Conservation (phyloP, 2,888 invertebrate genomes). For the Lottia scabra region DNA sequence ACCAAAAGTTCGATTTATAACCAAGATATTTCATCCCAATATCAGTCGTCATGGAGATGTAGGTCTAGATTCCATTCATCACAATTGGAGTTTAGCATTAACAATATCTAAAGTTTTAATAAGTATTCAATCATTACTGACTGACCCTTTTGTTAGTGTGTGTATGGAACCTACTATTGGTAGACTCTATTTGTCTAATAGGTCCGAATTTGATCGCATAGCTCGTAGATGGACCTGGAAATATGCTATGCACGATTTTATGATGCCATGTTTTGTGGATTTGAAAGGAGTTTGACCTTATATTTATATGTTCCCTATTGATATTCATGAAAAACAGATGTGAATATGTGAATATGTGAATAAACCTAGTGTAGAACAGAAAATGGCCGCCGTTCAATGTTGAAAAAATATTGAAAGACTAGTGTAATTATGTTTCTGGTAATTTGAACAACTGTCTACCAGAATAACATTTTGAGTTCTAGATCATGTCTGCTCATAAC, state of each 20-base stretch:
- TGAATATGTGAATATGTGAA: too few species aligned
- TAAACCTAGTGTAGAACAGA: too few species aligned
- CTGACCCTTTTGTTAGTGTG: slow-evolving; percentile 87
- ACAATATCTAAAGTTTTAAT: slow-evolving; percentile 81
- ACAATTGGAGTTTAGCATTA: slow-evolving; percentile 95
- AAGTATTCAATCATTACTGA: slow-evolving; percentile 68
- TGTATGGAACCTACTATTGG: slow-evolving; percentile 92
- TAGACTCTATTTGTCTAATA: slow-evolving; percentile 81
- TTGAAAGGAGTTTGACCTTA: slow-evolving; percentile 43
- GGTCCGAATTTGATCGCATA: slow-evolving; percentile 81
- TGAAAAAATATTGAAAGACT: too few species aligned
- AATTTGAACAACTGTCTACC: too few species aligned
- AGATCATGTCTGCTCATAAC: too few species aligned
- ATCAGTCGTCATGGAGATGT: slow-evolving; percentile 95
- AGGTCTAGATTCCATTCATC: slow-evolving; percentile 93
- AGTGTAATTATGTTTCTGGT: too few species aligned
- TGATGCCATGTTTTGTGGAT: slow-evolving; percentile 56
- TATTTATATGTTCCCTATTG: too few species aligned
- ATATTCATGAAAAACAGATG: too few species aligned
- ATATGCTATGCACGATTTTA: slow-evolving; percentile 74
- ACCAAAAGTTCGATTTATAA: slow-evolving; percentile 90
- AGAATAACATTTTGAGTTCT: too few species aligned
- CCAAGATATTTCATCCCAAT: slow-evolving; percentile 94
- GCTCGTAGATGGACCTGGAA: slow-evolving; percentile 91
- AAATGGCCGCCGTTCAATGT: too few species aligned